phyloP scores from a whole-genome alignment of 2,113 vertebrate species.

The Ploceus nigricollis region DNA sequence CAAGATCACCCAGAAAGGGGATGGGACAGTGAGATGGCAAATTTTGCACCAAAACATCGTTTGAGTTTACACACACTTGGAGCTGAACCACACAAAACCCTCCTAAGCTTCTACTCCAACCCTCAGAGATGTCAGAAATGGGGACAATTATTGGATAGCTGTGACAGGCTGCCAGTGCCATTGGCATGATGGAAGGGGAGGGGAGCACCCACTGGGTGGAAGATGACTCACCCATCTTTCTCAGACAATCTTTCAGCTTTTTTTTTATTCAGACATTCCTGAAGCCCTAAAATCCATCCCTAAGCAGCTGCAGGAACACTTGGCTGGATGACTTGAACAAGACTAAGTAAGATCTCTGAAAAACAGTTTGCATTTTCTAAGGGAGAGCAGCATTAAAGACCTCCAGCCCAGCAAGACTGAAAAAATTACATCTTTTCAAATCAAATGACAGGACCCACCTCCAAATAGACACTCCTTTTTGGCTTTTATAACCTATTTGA shows the following conservation, averaged over 20 bases:
- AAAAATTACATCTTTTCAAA: neutral
- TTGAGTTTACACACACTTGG: neutral
- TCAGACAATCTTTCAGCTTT: neutral
- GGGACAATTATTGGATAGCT: neutral
- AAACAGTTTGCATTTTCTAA: neutral
- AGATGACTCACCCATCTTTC: neutral
- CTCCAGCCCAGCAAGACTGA: neutral
- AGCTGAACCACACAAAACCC: neutral
- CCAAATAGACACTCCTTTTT: neutral
- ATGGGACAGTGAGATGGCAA: neutral
- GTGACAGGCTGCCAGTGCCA: neutral
- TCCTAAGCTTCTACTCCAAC: neutral
- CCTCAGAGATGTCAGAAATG: neutral
- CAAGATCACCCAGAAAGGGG: accelerated
- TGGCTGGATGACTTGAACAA: neutral
- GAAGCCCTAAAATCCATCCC: neutral
- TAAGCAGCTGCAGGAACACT: neutral
- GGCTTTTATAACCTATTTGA: neutral
- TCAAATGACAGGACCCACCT: neutral
- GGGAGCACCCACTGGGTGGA: neutral
- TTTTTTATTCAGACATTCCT: neutral
- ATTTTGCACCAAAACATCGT: neutral
- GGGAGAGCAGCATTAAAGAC: neutral
- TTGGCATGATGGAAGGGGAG: neutral
- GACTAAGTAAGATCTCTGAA: neutral